Conservation (phyloP, 1,140 invertebrate species). For the Tetramorium alpestre region DNA sequence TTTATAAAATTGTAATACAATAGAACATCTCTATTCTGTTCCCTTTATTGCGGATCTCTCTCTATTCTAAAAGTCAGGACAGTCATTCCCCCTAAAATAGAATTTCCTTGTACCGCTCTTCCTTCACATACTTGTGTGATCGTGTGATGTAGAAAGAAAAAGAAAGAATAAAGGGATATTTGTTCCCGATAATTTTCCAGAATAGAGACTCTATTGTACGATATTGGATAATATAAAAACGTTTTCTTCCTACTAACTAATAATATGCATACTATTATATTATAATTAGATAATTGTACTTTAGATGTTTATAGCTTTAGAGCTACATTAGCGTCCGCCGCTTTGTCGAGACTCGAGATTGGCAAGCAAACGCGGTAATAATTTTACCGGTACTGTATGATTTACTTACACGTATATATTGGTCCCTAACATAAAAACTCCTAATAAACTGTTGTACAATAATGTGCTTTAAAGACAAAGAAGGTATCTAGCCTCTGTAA, state of each 20-base stretch:
- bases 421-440: slow-evolving; percentile 78
- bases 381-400: slow-evolving; percentile 59
- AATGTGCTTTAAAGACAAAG: slow-evolving; percentile 79
- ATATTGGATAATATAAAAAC: slow-evolving; percentile 59
- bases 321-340: slow-evolving; percentile 57
- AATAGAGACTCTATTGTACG: slow-evolving; percentile 17
- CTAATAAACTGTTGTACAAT: slow-evolving; percentile 81
- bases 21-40: slow-evolving; percentile 29
- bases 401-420: slow-evolving; percentile 73
- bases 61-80: background rate
- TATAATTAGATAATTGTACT: slow-evolving; percentile 73
- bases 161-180: background rate
- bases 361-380: slow-evolving; percentile 62
- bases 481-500: slow-evolving; percentile 84
- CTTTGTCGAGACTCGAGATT: slow-evolving; percentile 2
- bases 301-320: slow-evolving; percentile 63
- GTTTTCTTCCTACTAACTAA: slow-evolving; percentile 56
- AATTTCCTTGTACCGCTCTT: background rate
- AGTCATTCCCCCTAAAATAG: background rate
- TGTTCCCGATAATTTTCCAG: background rate
- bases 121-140: background rate
- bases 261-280: slow-evolving; percentile 44
- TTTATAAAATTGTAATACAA: slow-evolving; percentile 53
- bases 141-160: background rate
- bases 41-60: background rate